Conservation (phyloP, 92 coral and sea anemone genomes). For the Phymanthus crucifer region DNA sequence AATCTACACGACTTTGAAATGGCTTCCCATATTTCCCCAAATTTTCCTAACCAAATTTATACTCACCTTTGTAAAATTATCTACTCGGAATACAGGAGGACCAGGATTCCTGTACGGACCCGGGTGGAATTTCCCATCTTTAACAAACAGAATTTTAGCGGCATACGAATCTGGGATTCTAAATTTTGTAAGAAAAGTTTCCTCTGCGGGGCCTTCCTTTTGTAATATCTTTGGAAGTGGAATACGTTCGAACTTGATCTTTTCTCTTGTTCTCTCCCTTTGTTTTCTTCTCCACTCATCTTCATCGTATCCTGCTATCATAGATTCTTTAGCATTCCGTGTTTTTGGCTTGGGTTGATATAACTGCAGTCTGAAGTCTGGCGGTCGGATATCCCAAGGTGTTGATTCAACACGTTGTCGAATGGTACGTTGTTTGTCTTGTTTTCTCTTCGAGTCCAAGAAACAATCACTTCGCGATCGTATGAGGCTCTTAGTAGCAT, state of each 20-base stretch:
- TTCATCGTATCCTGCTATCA: constrained; percentile 67
- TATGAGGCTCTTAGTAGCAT: constrained; percentile 73
- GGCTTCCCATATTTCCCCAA: background rate
- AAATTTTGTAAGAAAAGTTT: constrained; percentile 67
- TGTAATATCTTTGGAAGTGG: constrained; percentile 86
- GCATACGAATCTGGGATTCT: constrained; percentile 70
- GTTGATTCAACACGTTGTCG: constrained; percentile 42
- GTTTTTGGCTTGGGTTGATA: constrained; percentile 71
- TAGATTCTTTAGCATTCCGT: constrained; percentile 71
- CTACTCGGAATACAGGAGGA: constrained; percentile 91
- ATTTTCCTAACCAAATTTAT: background rate
- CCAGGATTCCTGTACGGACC: constrained; percentile 77
- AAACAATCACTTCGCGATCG: constrained; percentile 93
- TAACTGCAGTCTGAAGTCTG: constrained; percentile 81
- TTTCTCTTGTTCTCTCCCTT: constrained; percentile 53
- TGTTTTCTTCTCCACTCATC: constrained; percentile 65
- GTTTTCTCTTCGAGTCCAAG: constrained; percentile 67
- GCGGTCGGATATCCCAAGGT: constrained; percentile 75
- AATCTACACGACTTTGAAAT: background rate
- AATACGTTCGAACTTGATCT: constrained; percentile 60
- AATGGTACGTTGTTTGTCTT: constrained; percentile 33
- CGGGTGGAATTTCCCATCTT: constrained; percentile 63
- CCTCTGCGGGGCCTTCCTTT: constrained; percentile 36
- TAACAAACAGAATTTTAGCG: constrained; percentile 68
- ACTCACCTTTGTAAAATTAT: constrained; percentile 87